phyloP scores from a whole-genome alignment of 2,113 vertebrate species.

The Tetrax tetrax region DNA sequence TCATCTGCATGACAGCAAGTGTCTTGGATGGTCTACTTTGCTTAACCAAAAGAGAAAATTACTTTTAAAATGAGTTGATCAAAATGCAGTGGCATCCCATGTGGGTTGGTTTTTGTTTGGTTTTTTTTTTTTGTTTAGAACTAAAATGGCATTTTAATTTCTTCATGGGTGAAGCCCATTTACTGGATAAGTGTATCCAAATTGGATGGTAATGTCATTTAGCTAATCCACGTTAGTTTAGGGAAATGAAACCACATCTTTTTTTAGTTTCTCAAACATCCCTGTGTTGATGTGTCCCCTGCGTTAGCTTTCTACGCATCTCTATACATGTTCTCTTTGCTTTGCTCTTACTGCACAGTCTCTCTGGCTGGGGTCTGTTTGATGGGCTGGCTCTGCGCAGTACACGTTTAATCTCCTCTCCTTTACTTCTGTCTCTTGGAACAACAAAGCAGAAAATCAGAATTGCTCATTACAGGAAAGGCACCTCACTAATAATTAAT shows the following conservation, averaged over 20 bases:
- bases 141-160: conserved; percentile 1
- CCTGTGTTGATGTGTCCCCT: not conserved
- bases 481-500: not conserved
- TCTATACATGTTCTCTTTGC: not conserved
- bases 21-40: not conserved
- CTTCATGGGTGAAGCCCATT: conserved; percentile 1
- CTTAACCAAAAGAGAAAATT: not conserved
- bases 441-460: not conserved
- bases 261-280: conserved; percentile 15
- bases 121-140: not conserved
- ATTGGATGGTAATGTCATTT: not conserved
- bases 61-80: not conserved
- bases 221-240: conserved; percentile 13
- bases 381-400: not conserved
- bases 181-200: conserved; percentile 26
- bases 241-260: conserved; percentile 20
- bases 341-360: not conserved
- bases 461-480: not conserved
- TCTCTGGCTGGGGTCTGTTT: not conserved
- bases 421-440: not conserved
- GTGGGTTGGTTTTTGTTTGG: not conserved
- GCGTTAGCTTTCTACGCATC: not conserved
- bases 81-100: not conserved
- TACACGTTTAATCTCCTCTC: not conserved
- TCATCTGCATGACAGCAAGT: not conserved